These are phyloP conservation scores for Ecliptopera silaceata DNA, from an alignment of 2,888 invertebrate genomes.

Conservation along the genomic window DNA sequence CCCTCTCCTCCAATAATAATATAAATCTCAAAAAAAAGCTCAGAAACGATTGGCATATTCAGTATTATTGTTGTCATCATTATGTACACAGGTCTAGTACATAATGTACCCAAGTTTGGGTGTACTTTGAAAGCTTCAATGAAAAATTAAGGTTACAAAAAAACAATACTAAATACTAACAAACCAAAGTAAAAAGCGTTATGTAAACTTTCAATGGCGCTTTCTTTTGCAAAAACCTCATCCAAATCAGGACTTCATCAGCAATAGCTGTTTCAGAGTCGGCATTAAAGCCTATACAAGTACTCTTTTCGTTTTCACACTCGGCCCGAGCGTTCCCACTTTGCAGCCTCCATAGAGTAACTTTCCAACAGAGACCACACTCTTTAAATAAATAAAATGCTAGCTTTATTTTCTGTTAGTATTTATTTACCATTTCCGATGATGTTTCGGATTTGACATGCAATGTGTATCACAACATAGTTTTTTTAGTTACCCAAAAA, in stretches of 20 bases:
- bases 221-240: conserved; percentile 9
- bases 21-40: too few relatives aligned
- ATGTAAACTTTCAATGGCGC: not conserved
- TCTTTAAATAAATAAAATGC: not conserved
- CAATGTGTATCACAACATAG: too few relatives aligned
- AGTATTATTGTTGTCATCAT: too few relatives aligned
- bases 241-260: conserved; percentile 17
- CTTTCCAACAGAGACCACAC: not conserved
- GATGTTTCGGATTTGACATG: too few relatives aligned
- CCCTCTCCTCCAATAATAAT: too few relatives aligned
- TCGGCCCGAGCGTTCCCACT: conserved; percentile 46
- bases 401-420: too few relatives aligned
- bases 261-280: conserved; percentile 28
- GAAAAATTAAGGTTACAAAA: too few relatives aligned
- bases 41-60: too few relatives aligned
- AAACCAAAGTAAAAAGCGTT: not conserved
- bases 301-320: conserved; percentile 61
- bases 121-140: not conserved
- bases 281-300: conserved; percentile 54
- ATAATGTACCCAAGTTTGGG: too few relatives aligned
- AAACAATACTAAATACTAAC: not conserved
- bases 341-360: conserved; percentile 24
- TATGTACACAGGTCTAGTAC: too few relatives aligned
- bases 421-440: too few relatives aligned
- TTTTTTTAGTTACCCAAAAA: too few relatives aligned